Conservation (phyloP, 2,113 vertebrate species). For the Perccottus glenii region DNA sequence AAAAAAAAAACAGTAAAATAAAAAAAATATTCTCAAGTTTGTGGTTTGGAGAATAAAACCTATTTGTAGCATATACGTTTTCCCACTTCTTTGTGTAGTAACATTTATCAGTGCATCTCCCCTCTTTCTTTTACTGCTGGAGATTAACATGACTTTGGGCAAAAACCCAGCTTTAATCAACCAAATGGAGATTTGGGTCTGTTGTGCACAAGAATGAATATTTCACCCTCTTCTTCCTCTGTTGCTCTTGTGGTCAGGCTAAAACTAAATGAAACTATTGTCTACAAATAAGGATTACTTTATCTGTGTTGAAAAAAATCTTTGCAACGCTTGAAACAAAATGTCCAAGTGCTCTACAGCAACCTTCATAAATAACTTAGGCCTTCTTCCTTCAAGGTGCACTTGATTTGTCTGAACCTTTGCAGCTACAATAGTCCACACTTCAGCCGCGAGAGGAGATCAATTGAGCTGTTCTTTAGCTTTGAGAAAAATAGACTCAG, state of each 20-base stretch:
- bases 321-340: slow-evolving; percentile 4
- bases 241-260: slow-evolving; percentile 19
- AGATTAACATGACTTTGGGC: slow-evolving; percentile 77
- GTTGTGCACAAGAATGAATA: not conserved
- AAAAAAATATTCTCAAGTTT: too few species aligned
- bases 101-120: slow-evolving; percentile 28
- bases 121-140: slow-evolving; percentile 58
- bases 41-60: too few species aligned
- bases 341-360: slow-evolving; percentile 4
- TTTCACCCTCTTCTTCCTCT: slow-evolving; percentile 36
- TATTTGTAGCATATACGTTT: too few species aligned
- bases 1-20: too few species aligned
- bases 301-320: not conserved
- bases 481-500: slow-evolving; percentile 46
- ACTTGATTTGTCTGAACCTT: slow-evolving; percentile 38
- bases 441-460: slow-evolving; percentile 30
- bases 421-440: slow-evolving; percentile 34
- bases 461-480: slow-evolving; percentile 47
- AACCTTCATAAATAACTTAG: slow-evolving; percentile 28
- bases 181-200: slow-evolving; percentile 16
- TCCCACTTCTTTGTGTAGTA: too few species aligned
- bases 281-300: not conserved
- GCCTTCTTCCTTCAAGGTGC: slow-evolving; percentile 25
- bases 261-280: not conserved
- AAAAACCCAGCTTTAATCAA: slow-evolving; percentile 24